Conservation (phyloP, 1,140 invertebrate species). For the Bombus soroeensis region DNA sequence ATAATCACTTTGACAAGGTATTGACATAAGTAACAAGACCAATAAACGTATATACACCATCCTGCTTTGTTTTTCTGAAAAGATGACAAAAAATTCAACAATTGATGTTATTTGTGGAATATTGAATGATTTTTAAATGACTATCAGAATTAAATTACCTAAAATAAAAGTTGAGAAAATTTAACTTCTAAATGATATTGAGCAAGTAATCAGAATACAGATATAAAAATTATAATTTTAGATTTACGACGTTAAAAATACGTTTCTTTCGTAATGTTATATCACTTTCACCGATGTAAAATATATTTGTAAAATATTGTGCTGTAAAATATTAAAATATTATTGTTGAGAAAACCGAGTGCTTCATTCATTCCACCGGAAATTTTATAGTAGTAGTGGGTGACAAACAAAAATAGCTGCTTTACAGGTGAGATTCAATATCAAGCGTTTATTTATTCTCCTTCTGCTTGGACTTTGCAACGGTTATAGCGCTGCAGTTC, state of each 20-base stretch:
- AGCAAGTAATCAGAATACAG: not conserved
- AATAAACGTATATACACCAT: not conserved
- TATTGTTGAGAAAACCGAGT: not conserved
- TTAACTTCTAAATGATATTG: too few species aligned
- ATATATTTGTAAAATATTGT: not conserved
- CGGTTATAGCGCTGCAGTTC: constrained; percentile 4
- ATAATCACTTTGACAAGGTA: not conserved
- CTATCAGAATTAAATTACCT: not conserved
- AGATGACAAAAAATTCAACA: not conserved
- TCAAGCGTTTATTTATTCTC: constrained; percentile 36
- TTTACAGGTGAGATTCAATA: constrained; percentile 21
- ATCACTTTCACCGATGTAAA: not conserved
- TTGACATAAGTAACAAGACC: not conserved
- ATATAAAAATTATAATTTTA: not conserved
- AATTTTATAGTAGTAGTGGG: not conserved
- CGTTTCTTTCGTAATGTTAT: not conserved
- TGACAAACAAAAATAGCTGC: constrained; percentile 31
- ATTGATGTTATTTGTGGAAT: not conserved
- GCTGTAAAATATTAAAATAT: too few species aligned
- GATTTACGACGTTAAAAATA: not conserved
- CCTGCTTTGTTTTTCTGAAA: not conserved
- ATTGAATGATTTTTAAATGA: not conserved
- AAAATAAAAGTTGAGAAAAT: not conserved
- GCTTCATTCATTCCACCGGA: constrained; percentile 14
- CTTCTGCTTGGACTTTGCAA: not conserved